phyloP scores from a whole-genome alignment of 1,140 invertebrate species.

The Plodia interpunctella region DNA sequence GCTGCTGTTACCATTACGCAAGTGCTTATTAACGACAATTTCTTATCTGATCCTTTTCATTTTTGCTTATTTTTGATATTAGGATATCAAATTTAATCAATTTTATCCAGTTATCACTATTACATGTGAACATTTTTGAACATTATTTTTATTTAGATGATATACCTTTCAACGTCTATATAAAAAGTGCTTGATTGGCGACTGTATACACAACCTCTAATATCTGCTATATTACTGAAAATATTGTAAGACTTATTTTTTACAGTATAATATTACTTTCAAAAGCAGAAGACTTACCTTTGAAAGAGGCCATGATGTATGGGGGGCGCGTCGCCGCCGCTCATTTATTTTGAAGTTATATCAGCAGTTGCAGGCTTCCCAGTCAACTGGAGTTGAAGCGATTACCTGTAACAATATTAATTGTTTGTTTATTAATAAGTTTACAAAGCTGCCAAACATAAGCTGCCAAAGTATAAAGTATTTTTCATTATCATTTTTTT shows the following conservation, averaged over 20 bases:
- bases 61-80: not conserved
- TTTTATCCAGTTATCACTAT: too few relatives aligned
- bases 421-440: not conserved
- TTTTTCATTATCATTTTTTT: too few relatives aligned
- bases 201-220: too few relatives aligned
- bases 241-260: too few relatives aligned
- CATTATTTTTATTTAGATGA: too few relatives aligned
- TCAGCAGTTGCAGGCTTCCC: slow-evolving; percentile 1
- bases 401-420: not conserved
- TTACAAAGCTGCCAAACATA: too few relatives aligned
- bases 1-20: not conserved
- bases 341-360: slow-evolving; percentile 34
- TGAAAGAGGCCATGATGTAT: slow-evolving; percentile 58
- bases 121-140: too few relatives aligned
- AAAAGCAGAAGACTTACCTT: slow-evolving; percentile 50
- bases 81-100: not conserved
- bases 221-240: too few relatives aligned
- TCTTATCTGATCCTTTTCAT: not conserved
- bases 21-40: not conserved
- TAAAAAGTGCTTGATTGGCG: too few relatives aligned
- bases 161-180: too few relatives aligned
- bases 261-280: too few relatives aligned
- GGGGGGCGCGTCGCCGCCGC: slow-evolving; percentile 24
- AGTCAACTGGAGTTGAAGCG: slow-evolving; percentile 6
- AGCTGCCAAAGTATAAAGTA: too few relatives aligned